phyloP scores from a whole-genome alignment of 2,888 invertebrate species.

The Gymnoscelis rufifasciata region DNA sequence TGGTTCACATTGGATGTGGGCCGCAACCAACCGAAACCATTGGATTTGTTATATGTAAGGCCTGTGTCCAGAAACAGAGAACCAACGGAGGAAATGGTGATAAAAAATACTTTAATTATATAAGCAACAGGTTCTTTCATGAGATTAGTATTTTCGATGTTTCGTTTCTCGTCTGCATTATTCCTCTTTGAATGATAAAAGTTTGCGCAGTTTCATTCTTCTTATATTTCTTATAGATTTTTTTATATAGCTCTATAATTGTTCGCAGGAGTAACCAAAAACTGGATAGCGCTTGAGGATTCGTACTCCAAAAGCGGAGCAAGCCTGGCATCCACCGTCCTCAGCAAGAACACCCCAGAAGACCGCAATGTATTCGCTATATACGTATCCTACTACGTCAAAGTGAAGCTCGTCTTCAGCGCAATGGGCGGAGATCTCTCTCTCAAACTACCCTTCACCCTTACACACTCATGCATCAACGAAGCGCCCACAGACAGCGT shows the following conservation, averaged over 20 bases:
- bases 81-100: too few species aligned
- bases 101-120: too few species aligned
- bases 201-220: too few species aligned
- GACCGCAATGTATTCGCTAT: slow-evolving; percentile 93
- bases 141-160: too few species aligned
- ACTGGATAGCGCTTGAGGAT: slow-evolving; percentile 95
- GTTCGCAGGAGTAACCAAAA: slow-evolving; percentile 86
- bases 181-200: too few species aligned
- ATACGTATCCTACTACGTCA: slow-evolving; percentile 94
- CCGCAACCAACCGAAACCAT: too few species aligned
- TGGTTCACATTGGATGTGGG: too few species aligned
- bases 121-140: too few species aligned
- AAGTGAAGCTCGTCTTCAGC: slow-evolving; percentile 89
- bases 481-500: slow-evolving; percentile 79
- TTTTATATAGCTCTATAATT: slow-evolving; percentile 4
- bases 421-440: slow-evolving; percentile 90
- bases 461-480: slow-evolving; percentile 86
- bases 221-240: too few species aligned
- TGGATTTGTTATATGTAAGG: too few species aligned
- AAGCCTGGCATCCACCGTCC: slow-evolving; percentile 80
- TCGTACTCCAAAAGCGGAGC: slow-evolving; percentile 85
- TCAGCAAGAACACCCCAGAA: slow-evolving; percentile 80
- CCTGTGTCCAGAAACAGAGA: too few species aligned
- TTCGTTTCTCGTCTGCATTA: too few species aligned
- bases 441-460: slow-evolving; percentile 87